A percentile compares a stretch with the other conserved stretches of the same genome.
These are phyloP conservation scores for Lepidochitona cinerea DNA, from an alignment of 2,888 invertebrate genomes.

Conservation along the genomic window DNA sequence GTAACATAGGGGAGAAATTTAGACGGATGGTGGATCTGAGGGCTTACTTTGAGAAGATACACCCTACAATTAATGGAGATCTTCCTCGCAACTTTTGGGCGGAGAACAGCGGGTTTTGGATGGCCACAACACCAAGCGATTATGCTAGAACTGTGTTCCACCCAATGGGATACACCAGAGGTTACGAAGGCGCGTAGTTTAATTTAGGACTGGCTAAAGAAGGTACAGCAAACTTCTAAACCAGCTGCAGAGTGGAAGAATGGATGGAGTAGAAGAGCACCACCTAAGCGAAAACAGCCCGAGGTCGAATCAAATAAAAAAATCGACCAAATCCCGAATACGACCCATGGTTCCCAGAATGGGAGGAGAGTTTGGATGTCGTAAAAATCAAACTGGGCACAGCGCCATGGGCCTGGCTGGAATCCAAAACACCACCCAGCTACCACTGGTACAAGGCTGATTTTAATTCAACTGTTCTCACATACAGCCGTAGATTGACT, in stretches of 20 bases:
- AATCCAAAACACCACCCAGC: too few species aligned
- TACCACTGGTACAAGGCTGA: too few species aligned
- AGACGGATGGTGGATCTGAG: background rate
- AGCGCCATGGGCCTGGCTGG: too few species aligned
- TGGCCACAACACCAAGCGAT: background rate
- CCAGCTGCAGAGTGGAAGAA: background rate
- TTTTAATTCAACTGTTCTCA: too few species aligned
- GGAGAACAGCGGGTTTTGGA: background rate
- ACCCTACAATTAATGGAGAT: background rate
- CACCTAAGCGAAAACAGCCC: background rate
- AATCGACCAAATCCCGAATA: too few species aligned
- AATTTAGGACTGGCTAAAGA: background rate
- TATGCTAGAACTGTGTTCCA: background rate
- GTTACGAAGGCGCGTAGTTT: background rate
- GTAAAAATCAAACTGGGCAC: too few species aligned
- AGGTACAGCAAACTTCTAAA: background rate
- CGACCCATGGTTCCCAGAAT: too few species aligned
- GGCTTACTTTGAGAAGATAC: background rate
- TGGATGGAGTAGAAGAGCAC: background rate
- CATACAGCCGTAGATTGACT: too few species aligned
- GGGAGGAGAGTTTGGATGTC: too few species aligned
- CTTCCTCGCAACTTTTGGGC: background rate
- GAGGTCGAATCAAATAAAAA: background rate
- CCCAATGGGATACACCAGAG: background rate
- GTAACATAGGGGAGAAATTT: background rate